Conservation (phyloP, 1,140 invertebrate genomes). For the Drosophila ambigua region DNA sequence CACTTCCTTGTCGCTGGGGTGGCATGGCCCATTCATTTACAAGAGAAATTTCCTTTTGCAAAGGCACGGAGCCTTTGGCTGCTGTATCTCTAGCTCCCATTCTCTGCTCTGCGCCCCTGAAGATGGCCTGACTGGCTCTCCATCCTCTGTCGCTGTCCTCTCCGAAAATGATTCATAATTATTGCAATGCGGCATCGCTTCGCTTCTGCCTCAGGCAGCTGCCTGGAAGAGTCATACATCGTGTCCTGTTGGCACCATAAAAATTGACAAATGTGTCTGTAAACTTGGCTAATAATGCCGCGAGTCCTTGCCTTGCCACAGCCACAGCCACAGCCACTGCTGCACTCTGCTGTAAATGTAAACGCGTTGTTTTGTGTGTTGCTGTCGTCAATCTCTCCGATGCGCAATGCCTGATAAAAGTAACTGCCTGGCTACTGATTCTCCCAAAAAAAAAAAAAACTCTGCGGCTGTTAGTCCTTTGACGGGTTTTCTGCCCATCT, state of each 20-base stretch:
- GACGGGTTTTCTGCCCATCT: too few relatives aligned
- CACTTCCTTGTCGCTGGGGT: not conserved
- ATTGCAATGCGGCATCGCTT: slow-evolving; percentile 76
- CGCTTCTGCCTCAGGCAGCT: not conserved
- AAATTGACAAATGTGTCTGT: slow-evolving; percentile 83
- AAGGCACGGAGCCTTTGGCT: not conserved
- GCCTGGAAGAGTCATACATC: slow-evolving; percentile 44
- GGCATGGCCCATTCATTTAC: not conserved
- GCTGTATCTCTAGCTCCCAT: too few relatives aligned
- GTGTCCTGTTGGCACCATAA: slow-evolving; percentile 74
- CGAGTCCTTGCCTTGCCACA: slow-evolving; percentile 6
- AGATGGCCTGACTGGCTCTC: slow-evolving; percentile 21
- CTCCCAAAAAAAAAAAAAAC: too few relatives aligned
- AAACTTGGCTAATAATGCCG: slow-evolving; percentile 80
- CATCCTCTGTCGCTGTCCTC: too few relatives aligned
- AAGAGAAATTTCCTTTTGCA: not conserved
- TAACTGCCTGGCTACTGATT: too few relatives aligned
- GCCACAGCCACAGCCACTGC: not conserved
- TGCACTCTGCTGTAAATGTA: not conserved
- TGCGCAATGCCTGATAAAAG: too few relatives aligned
- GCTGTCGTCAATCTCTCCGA: too few relatives aligned
- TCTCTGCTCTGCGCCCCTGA: not conserved
- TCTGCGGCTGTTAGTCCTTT: too few relatives aligned
- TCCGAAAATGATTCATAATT: slow-evolving; percentile 76
- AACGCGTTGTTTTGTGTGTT: too few relatives aligned